Percentiles rank a stretch among this genome's conserved stretches.
Conservation (phyloP, 2,113 vertebrate genomes). For the Maccullochella peelii region DNA sequence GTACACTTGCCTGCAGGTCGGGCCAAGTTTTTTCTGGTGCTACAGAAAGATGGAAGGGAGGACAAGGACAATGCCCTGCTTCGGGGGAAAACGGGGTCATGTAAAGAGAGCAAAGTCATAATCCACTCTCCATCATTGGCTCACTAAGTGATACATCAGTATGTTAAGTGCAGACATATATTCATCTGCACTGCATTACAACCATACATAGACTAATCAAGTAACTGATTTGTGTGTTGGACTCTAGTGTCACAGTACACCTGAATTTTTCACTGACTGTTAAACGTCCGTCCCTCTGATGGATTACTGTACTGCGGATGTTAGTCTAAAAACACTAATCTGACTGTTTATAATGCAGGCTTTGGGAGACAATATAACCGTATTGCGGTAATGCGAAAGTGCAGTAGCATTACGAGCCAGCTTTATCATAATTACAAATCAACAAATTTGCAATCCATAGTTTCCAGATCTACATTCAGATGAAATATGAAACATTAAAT, state of each 20-base stretch:
- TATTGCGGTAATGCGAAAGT: neutral
- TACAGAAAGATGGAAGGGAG: slow-evolving; percentile 4
- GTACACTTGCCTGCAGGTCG: slow-evolving; percentile 35
- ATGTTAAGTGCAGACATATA: neutral
- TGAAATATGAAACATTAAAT: neutral
- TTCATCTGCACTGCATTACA: slow-evolving; percentile 1
- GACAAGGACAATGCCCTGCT: slow-evolving; percentile 21
- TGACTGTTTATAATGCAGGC: neutral
- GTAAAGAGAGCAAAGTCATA: slow-evolving; percentile 19
- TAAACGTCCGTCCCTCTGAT: neutral
- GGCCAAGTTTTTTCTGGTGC: slow-evolving; percentile 17
- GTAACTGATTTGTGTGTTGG: neutral
- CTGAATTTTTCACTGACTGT: neutral
- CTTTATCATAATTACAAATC: neutral
- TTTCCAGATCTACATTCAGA: neutral
- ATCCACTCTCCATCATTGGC: neutral
- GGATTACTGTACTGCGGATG: neutral
- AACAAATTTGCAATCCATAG: neutral
- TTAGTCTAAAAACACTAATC: neutral
- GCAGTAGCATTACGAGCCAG: neutral
- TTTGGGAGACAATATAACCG: neutral
- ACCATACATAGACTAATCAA: neutral
- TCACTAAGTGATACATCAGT: slow-evolving; percentile 5
- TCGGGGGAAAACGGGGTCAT: slow-evolving; percentile 9
- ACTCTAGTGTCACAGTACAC: neutral